phyloP scores from a whole-genome alignment of 2,797 vertebrate genomes.

The Sebastes matsubarae region DNA sequence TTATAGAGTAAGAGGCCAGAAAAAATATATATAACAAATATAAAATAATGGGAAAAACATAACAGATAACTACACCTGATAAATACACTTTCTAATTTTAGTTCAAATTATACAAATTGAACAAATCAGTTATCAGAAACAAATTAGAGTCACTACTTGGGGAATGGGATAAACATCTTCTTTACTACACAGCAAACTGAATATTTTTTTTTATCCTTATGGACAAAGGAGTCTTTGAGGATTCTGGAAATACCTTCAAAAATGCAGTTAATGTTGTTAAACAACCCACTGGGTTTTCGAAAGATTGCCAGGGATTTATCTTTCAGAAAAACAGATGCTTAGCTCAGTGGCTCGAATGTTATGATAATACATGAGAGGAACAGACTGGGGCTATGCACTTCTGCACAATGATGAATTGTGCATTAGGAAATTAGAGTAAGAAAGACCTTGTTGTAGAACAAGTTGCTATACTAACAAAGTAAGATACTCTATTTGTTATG shows the following conservation, averaged over 20 bases:
- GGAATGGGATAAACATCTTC: background rate
- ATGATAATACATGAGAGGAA: background rate
- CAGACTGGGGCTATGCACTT: background rate
- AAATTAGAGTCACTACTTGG: background rate
- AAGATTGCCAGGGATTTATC: background rate
- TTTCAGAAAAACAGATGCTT: background rate
- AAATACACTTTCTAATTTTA: background rate
- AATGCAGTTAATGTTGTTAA: background rate
- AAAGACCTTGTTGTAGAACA: background rate
- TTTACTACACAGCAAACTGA: background rate
- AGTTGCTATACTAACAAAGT: background rate
- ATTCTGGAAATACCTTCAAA: background rate
- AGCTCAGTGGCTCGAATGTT: background rate
- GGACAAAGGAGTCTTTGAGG: background rate
- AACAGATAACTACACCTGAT: background rate
- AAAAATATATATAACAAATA: no score
- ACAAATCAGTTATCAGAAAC: background rate
- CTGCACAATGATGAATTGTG: background rate
- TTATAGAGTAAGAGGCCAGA: background rate
- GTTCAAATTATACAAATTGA: background rate
- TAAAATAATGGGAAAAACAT: background rate
- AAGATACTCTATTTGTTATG: background rate
- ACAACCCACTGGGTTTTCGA: background rate
- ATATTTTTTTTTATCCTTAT: background rate
- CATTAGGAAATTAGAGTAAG: background rate